These are phyloP conservation scores for Ericerus pela DNA, from an alignment of 1,140 invertebrate genomes.

Conservation along the genomic window DNA sequence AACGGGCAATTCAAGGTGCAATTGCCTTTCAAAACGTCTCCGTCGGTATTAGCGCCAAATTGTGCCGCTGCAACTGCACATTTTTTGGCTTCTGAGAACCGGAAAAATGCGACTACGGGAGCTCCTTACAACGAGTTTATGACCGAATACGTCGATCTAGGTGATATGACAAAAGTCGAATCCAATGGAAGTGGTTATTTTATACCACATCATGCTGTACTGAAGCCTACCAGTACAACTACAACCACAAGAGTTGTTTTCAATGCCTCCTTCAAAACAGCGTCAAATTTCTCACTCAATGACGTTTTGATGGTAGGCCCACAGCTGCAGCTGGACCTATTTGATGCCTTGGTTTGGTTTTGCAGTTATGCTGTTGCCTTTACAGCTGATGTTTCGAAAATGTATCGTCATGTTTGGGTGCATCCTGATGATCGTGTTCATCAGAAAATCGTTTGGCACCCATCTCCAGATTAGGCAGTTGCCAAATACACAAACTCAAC, in stretches of 20 bases:
- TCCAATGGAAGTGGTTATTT: conserved; percentile 15
- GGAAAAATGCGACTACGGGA: no score
- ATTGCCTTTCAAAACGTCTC: no score
- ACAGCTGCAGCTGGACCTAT: conserved; percentile 18
- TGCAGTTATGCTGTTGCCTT: conserved; percentile 19
- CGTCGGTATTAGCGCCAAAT: no score
- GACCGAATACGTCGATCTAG: background rate
- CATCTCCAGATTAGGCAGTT: no score
- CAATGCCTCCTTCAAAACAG: conserved; percentile 20
- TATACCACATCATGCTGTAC: conserved; percentile 10
- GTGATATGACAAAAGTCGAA: background rate
- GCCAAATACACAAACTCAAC: background rate
- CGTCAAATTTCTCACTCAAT: conserved; percentile 25
- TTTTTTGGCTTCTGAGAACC: no score
- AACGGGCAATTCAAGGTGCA: no score
- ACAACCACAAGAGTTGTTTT: conserved; percentile 12
- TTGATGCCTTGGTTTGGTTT: conserved; percentile 8
- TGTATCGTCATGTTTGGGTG: conserved; percentile 15
- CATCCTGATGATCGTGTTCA: conserved; percentile 19
- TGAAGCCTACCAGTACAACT: conserved; percentile 9
- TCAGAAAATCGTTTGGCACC: conserved; percentile 31
- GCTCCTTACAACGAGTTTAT: background rate
- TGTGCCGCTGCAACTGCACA: no score
- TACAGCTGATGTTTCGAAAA: conserved; percentile 21
- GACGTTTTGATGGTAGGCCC: conserved; percentile 21